Evolutionary conservation across 2,888 invertebrate species (phyloP).

Genomic region (Galerucella calmariensis): DNA sequence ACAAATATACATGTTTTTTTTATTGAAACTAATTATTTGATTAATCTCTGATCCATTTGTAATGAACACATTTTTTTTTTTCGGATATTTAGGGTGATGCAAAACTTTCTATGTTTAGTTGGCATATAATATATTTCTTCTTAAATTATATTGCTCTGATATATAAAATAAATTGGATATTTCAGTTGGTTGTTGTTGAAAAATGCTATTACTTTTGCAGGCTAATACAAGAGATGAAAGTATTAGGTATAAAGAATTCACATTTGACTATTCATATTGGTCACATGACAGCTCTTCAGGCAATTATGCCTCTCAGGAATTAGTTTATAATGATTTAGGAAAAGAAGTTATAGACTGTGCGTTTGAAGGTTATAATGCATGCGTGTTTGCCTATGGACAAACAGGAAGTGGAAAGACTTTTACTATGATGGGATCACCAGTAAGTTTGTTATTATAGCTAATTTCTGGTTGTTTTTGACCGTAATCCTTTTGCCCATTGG

Average conservation of each 20-base stretch:
- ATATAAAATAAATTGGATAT: not conserved
- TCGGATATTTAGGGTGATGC: too few relatives aligned
- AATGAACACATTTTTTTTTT: too few relatives aligned
- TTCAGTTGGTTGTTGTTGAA: not conserved
- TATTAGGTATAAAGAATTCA: constrained; percentile 81
- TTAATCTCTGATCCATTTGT: too few relatives aligned
- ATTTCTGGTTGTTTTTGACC: not conserved
- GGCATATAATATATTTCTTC: too few relatives aligned
- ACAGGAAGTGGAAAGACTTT: constrained; percentile 92
- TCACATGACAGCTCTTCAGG: constrained; percentile 77
- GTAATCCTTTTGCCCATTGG: too few relatives aligned
- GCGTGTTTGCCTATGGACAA: constrained; percentile 92
- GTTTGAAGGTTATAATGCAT: constrained; percentile 88
- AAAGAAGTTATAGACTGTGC: constrained; percentile 84
- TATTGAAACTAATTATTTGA: too few relatives aligned
- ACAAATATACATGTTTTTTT: too few relatives aligned
- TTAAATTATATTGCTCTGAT: too few relatives aligned
- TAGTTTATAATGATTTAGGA: constrained; percentile 81
- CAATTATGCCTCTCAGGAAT: constrained; percentile 84
- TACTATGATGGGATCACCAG: constrained; percentile 89
- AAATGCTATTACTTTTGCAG: constrained; percentile 44
- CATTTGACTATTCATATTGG: constrained; percentile 92
- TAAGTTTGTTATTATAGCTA: constrained; percentile 59
- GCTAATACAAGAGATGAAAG: constrained; percentile 62
- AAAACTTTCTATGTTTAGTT: too few relatives aligned